phyloP scores from a whole-genome alignment of 2,797 vertebrate species.

The Anabacerthia variegaticeps region DNA sequence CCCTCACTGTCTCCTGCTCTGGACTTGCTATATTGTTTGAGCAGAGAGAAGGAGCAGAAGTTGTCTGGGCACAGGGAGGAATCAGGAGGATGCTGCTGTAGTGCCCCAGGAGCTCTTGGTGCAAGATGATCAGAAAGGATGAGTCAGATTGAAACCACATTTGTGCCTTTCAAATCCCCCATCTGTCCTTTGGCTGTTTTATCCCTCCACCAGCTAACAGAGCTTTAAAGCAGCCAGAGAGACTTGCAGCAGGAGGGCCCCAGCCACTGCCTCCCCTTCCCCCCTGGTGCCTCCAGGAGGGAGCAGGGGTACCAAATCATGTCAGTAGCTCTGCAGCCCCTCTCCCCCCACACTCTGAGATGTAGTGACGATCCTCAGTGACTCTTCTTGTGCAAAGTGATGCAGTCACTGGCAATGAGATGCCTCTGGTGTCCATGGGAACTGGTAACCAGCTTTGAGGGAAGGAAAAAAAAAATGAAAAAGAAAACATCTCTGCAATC shows the following conservation, averaged over 20 bases:
- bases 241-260: neutral
- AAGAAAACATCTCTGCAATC: neutral
- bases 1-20: neutral
- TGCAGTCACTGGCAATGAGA: rapidly evolving
- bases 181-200: neutral
- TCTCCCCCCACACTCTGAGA: neutral
- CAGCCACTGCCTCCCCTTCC: neutral
- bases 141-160: neutral
- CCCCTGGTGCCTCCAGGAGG: rapidly evolving
- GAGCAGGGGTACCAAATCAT: neutral
- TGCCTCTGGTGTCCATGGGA: neutral
- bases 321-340: neutral
- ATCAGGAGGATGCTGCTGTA: neutral
- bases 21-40: neutral
- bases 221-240: neutral
- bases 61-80: neutral
- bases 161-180: neutral
- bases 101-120: neutral
- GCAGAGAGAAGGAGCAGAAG: neutral
- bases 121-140: neutral
- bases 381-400: neutral
- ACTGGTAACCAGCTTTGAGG: neutral
- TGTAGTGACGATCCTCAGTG: neutral
- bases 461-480: rapidly evolving
- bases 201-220: neutral